Percentiles rank a stretch among this genome's conserved stretches.
Conservation (phyloP, 2,888 invertebrate genomes). For the Thymelicus lineola region DNA sequence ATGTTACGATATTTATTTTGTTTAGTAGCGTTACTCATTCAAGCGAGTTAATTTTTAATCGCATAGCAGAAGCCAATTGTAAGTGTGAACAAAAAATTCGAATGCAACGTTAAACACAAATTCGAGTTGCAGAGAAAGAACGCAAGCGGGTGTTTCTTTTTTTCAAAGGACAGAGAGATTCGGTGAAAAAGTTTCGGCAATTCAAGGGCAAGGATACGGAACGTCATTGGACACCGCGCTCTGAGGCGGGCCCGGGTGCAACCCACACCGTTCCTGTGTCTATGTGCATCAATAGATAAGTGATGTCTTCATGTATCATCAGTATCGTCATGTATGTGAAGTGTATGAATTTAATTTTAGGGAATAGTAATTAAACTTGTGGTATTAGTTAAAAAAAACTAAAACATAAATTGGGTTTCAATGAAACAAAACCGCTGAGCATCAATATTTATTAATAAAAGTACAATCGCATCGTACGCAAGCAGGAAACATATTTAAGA, state of each 20-base stretch:
- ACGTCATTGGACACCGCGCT: conserved; percentile 56
- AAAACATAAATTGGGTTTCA: conserved; percentile 20
- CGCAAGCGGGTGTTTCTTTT: conserved; percentile 33
- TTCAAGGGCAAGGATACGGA: conserved; percentile 51
- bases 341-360: not conserved
- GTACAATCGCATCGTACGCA: conserved; percentile 23
- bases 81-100: conserved; percentile 19
- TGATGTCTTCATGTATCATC: conserved; percentile 10
- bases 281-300: conserved; percentile 9
- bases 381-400: conserved; percentile 3
- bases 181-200: conserved; percentile 15
- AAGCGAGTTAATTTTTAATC: conserved; percentile 13
- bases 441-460: conserved; percentile 26
- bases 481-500: conserved; percentile 29
- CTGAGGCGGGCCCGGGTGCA: conserved; percentile 60
- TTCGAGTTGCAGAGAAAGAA: conserved; percentile 27
- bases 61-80: conserved; percentile 25
- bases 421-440: conserved; percentile 32
- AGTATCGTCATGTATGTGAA: not conserved
- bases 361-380: not conserved
- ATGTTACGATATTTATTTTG: not conserved
- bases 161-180: conserved; percentile 17
- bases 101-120: conserved; percentile 24
- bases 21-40: not conserved
- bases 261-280: conserved; percentile 35